Conservation (phyloP, 2,888 invertebrate species). For the Catocala nupta region DNA sequence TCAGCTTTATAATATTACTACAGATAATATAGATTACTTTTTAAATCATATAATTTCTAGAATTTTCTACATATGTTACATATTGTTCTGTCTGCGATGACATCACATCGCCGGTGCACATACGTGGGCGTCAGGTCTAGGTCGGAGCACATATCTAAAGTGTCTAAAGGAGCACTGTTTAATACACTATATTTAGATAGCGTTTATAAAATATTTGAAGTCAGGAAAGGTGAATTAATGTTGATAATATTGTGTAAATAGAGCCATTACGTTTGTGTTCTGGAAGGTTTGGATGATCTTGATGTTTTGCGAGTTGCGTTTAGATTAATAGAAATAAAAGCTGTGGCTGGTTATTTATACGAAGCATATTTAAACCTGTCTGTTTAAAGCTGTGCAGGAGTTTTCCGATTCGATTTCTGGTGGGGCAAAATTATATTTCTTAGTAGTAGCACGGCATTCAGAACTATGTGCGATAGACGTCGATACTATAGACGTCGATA, state of each 20-base stretch:
- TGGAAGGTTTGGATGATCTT: background rate
- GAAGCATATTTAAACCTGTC: too few relatives aligned
- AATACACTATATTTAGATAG: constrained; percentile 11
- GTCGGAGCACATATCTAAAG: constrained; percentile 3
- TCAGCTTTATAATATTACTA: too few relatives aligned
- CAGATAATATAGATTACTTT: too few relatives aligned
- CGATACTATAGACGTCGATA: too few relatives aligned
- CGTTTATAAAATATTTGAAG: constrained; percentile 1
- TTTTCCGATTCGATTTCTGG: too few relatives aligned
- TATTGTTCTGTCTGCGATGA: constrained; percentile 9
- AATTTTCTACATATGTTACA: constrained; percentile 4
- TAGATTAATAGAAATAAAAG: too few relatives aligned
- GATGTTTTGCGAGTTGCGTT: too few relatives aligned
- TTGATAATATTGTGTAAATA: constrained; percentile 2
- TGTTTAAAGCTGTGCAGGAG: too few relatives aligned
- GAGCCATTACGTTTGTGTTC: background rate
- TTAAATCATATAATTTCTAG: background rate
- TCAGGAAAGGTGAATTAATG: constrained; percentile 7
- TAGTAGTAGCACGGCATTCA: too few relatives aligned
- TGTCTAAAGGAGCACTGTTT: constrained; percentile 17
- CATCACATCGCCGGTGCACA: constrained; percentile 11
- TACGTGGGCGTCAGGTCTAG: constrained; percentile 17
- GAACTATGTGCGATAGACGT: too few relatives aligned
- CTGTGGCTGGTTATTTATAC: too few relatives aligned
- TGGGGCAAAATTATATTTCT: too few relatives aligned